Conservation (phyloP, 2,888 invertebrate genomes). For the Coecobrya sp. region DNA sequence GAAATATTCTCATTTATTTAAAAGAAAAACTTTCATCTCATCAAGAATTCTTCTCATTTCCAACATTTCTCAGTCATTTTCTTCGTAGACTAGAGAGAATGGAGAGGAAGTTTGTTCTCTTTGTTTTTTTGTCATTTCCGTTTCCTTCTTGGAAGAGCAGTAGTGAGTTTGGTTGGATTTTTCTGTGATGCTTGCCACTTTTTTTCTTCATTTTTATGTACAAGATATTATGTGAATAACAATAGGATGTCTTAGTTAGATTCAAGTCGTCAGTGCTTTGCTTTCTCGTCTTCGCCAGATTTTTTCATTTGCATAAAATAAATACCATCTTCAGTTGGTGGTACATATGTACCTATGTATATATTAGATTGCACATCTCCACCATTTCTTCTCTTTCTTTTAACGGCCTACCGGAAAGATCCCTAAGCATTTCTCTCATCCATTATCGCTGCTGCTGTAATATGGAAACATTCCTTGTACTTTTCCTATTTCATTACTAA, state of each 20-base stretch:
- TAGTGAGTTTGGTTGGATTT: background rate
- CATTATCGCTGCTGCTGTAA: constrained; percentile 7
- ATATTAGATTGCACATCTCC: background rate
- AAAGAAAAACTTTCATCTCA: constrained; percentile 36
- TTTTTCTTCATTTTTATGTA: constrained; percentile 6
- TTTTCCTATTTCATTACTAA: background rate
- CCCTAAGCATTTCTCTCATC: constrained; percentile 16
- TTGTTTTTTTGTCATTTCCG: constrained; percentile 56
- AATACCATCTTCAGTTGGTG: background rate
- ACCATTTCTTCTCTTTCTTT: background rate
- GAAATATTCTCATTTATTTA: background rate
- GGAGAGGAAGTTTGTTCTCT: constrained; percentile 14
- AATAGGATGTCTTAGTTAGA: constrained; percentile 28
- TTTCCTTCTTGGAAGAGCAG: constrained; percentile 28
- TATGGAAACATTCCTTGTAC: background rate
- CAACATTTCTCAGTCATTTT: background rate
- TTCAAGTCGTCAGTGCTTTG: background rate
- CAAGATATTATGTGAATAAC: constrained; percentile 18
- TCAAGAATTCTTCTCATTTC: constrained; percentile 67
- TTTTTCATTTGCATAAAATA: constrained; percentile 35
- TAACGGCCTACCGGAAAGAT: constrained; percentile 23
- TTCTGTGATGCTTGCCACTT: background rate
- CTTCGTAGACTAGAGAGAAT: background rate
- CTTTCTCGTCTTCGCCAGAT: constrained; percentile 5
- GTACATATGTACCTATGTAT: background rate